These are phyloP conservation scores for Uromys caudimaculatus DNA, from an alignment of 2,797 vertebrate genomes.

Conservation along the genomic window DNA sequence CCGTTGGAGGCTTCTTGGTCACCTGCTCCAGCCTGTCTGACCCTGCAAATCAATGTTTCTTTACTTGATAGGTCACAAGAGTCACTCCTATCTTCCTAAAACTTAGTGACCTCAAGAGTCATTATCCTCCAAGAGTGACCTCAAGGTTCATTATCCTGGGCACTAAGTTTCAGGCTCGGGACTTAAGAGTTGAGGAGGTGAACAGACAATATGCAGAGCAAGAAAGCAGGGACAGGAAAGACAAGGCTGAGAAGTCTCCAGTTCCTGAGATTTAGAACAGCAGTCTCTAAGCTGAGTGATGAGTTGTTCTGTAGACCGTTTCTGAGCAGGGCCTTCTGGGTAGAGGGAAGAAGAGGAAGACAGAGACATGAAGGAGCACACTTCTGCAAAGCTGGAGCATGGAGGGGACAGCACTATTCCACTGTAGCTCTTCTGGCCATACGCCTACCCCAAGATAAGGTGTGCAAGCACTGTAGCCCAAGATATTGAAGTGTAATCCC, in stretches of 20 bases:
- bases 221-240: neutral
- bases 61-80: neutral
- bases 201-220: neutral
- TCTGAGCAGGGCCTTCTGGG: neutral
- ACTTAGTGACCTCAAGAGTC: neutral
- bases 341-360: neutral
- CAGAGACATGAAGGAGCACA: neutral
- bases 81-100: neutral
- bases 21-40: slow-evolving; percentile 61
- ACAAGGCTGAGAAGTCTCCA: neutral
- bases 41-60: neutral
- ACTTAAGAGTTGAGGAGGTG: neutral
- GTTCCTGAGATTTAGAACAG: neutral
- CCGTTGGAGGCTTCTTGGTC: slow-evolving; percentile 55
- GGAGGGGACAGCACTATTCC: neutral
- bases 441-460: neutral
- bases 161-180: too few relatives aligned
- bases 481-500: neutral
- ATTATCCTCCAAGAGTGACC: neutral
- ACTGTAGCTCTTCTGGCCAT: neutral
- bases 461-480: neutral
- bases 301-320: neutral
- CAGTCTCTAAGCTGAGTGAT: neutral
- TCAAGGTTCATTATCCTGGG: neutral
- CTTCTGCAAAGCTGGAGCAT: rapidly evolving